Evolutionary conservation across 2,888 invertebrate genomes (phyloP).

Genomic region (Byasa hedistus): DNA sequence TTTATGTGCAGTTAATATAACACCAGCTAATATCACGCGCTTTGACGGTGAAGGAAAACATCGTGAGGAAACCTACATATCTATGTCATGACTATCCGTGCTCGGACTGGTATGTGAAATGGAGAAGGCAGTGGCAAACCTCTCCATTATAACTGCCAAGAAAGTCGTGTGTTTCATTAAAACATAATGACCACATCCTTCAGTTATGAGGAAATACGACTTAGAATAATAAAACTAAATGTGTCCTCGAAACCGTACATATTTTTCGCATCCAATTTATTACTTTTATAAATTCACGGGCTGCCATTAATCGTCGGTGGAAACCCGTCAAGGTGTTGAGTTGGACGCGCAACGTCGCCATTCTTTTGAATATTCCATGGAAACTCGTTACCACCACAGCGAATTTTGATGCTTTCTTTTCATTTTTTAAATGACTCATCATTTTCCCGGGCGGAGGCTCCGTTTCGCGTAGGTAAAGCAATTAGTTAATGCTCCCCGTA

Average conservation of each 20-base stretch:
- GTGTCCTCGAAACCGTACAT: not conserved
- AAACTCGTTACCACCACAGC: slow-evolving; percentile 34
- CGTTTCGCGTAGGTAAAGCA: slow-evolving; percentile 27
- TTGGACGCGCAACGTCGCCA: slow-evolving; percentile 34
- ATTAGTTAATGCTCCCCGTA: slow-evolving; percentile 28
- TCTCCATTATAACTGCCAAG: no score
- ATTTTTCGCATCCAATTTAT: slow-evolving; percentile 12
- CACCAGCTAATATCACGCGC: no score
- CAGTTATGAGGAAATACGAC: no score
- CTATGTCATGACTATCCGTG: no score
- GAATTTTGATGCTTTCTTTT: slow-evolving; percentile 39
- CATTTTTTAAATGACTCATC: slow-evolving; percentile 43
- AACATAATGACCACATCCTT: no score
- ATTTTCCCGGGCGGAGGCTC: slow-evolving; percentile 31
- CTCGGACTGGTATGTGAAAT: no score
- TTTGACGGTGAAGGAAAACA: no score
- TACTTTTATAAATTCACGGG: slow-evolving; percentile 29
- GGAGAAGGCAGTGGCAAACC: no score
- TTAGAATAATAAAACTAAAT: not conserved
- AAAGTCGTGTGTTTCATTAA: no score
- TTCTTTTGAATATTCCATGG: slow-evolving; percentile 37
- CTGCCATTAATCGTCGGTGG: slow-evolving; percentile 39
- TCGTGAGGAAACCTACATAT: no score
- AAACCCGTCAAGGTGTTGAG: slow-evolving; percentile 45
- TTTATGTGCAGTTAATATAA: no score